A percentile compares a stretch with the other conserved stretches of the same genome.
Conservation (phyloP, 2,797 vertebrate species). For the Ctenopoma multispine region DNA sequence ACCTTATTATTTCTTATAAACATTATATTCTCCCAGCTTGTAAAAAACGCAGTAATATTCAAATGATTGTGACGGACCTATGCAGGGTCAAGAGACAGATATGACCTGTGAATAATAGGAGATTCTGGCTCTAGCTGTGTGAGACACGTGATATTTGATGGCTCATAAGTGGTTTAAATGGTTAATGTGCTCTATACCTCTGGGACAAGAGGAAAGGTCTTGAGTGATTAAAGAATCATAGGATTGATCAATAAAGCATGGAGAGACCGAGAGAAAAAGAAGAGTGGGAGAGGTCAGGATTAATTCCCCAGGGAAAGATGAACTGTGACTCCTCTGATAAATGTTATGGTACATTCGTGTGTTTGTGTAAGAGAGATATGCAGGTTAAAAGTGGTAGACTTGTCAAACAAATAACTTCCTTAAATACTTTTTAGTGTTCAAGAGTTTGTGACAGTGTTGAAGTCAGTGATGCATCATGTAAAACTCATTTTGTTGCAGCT, state of each 20-base stretch:
- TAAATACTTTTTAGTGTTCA: neutral
- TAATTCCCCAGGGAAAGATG: slow-evolving; percentile 36
- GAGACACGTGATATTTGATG: slow-evolving; percentile 8
- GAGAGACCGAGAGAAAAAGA: neutral
- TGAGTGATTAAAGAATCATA: slow-evolving; percentile 63
- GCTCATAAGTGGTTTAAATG: slow-evolving; percentile 53
- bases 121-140: neutral
- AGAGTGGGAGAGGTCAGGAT: slow-evolving; percentile 36
- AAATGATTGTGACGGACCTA: neutral
- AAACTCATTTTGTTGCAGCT: neutral
- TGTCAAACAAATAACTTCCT: neutral
- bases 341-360: slow-evolving; percentile 12
- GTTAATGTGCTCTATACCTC: slow-evolving; percentile 37
- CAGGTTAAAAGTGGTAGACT: neutral
- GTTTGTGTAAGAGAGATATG: neutral
- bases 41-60: neutral
- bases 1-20: neutral
- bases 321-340: slow-evolving; percentile 34
- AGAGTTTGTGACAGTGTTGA: neutral
- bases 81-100: neutral
- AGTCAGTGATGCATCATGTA: neutral
- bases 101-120: neutral
- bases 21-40: neutral
- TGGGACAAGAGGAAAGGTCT: slow-evolving; percentile 40
- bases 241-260: slow-evolving; percentile 69